Evolutionary conservation across 2,888 invertebrate genomes (phyloP), one percentile per base, ranked within the genome.

Genomic region (Deroplatys truncata): DNA sequence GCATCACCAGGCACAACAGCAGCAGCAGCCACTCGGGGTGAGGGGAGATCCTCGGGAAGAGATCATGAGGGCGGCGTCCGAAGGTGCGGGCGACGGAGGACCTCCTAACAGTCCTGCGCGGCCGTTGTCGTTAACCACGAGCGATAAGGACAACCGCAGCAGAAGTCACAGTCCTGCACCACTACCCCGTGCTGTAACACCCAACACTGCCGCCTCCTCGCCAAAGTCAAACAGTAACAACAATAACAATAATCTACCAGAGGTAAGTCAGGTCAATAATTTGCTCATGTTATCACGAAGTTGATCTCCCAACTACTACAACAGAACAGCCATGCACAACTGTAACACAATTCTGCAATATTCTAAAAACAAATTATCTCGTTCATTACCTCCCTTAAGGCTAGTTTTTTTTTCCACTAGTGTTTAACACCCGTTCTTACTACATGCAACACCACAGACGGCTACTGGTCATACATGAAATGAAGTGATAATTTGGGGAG

Each of bases 121-220:
- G 84, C 97, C 97, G 29, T 93, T 97, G 4, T 97, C 97, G 1
- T 93, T 97, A 90, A 97, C 96, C 85, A 97, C 90, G 83, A 90
- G 89, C 90, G 89, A 91, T 90, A 91, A 93, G 90, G 94, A 94
- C 90, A 28, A 82, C 72, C 56, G 56, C 56, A 72, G 56, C 56
- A 72, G 56, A 7, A 72, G 56, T 72, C 56, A 72, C 25, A 72
- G 56, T 72, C 56, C 56, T 4, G 56, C 56, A 72, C 56, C 56
- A 5, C 20, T 4, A 7, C 56, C 56, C 5, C 56, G 20, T 4
- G 20, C 56, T 72, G 20, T 20, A 20, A 20, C 56, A 16, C 56
- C 56, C 16, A 82, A 83, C 43, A 29, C 43, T 16, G 35, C 28
- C 25, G 9, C 85, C 28, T 43, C 43, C 28, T 87, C 87, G 28